Conservation (phyloP, 2,888 invertebrate genomes). For the Carcina quercana region DNA sequence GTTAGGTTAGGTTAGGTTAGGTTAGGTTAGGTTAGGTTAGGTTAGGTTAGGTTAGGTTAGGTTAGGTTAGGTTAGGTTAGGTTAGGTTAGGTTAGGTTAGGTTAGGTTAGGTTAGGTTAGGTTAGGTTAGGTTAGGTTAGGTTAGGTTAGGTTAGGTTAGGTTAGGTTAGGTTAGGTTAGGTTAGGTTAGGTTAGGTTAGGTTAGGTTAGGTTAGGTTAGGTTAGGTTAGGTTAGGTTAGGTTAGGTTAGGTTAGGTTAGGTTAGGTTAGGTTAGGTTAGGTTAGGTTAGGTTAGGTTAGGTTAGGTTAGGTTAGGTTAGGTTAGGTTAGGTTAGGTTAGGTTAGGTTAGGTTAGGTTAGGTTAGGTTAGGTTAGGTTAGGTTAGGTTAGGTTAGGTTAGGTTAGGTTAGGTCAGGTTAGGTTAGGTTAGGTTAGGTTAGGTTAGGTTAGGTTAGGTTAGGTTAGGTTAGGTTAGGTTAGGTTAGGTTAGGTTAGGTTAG, state of each 20-base stretch:
- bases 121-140: conserved; percentile 17
- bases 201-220: conserved; percentile 13
- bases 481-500: conserved; percentile 19
- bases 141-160: conserved; percentile 15
- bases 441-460: conserved; percentile 20
- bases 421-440: conserved; percentile 16
- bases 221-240: conserved; percentile 14
- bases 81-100: conserved; percentile 16
- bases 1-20: conserved; percentile 13
- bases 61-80: conserved; percentile 11
- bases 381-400: conserved; percentile 15
- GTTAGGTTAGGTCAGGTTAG: conserved; percentile 9
- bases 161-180: conserved; percentile 13
- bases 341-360: conserved; percentile 14
- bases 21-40: conserved; percentile 12
- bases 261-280: conserved; percentile 10
- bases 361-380: conserved; percentile 12
- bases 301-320: conserved; percentile 14
- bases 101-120: conserved; percentile 17
- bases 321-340: conserved; percentile 13
- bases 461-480: conserved; percentile 19
- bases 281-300: conserved; percentile 12
- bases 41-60: conserved; percentile 14
- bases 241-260: conserved; percentile 11
- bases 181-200: conserved; percentile 11